Evolutionary conservation across 2,888 invertebrate species (phyloP).

Genomic region (Pecten maximus): DNA sequence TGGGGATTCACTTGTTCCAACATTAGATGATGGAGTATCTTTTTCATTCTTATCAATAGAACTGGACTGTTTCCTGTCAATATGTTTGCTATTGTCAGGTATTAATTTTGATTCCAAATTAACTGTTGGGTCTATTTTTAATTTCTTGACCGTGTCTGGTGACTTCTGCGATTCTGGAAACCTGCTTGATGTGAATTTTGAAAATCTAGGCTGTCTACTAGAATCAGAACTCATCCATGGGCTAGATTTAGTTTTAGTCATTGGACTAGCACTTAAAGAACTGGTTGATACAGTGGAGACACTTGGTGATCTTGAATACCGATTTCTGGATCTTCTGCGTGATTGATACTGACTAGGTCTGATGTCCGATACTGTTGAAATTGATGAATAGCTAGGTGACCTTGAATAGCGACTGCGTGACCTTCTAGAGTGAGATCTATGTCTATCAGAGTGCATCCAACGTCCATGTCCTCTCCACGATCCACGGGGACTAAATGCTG

Average conservation of each 20-base stretch:
- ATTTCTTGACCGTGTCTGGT: background rate
- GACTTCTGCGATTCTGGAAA: background rate
- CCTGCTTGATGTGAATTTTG: background rate
- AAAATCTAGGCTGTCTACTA: background rate
- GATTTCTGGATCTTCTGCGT: background rate
- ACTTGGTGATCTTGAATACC: slow-evolving; percentile 11
- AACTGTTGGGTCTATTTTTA: background rate
- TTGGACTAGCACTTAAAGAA: background rate
- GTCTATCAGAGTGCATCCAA: background rate
- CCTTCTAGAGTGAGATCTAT: background rate
- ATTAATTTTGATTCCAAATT: background rate
- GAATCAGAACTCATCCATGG: background rate
- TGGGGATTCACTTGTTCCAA: background rate
- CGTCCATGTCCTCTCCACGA: slow-evolving; percentile 2
- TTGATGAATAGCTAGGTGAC: slow-evolving; percentile 6
- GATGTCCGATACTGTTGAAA: background rate
- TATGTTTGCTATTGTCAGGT: background rate
- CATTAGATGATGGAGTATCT: background rate
- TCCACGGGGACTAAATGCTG: background rate
- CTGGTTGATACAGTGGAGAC: background rate
- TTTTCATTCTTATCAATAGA: background rate
- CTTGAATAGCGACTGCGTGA: background rate
- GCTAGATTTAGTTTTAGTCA: background rate
- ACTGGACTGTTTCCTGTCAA: background rate
- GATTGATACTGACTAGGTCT: background rate